These are phyloP conservation scores for Uropetala carovei DNA, from an alignment of 2,888 invertebrate species.

Conservation along the genomic window DNA sequence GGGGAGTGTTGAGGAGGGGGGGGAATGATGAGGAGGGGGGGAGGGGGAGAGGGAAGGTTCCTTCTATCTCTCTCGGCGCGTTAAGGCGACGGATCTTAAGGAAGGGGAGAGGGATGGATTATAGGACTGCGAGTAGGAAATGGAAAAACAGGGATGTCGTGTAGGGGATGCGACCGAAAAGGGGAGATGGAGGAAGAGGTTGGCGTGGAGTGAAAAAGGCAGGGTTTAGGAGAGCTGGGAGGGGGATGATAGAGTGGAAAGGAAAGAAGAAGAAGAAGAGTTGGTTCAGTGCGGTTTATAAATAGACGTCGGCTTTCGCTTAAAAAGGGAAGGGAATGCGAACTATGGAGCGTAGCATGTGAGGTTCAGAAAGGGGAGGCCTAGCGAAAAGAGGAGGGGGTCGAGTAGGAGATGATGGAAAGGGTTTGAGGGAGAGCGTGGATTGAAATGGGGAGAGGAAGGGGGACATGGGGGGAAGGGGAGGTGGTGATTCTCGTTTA, in stretches of 20 bases:
- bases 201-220: constrained; percentile 1
- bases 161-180: neutral
- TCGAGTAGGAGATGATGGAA: neutral
- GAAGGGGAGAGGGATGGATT: neutral
- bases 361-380: neutral
- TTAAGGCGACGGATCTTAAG: neutral
- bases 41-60: neutral
- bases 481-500: neutral
- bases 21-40: neutral
- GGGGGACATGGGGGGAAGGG: neutral
- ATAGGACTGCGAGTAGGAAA: neutral
- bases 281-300: neutral
- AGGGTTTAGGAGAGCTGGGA: neutral
- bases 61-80: neutral
- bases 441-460: neutral
- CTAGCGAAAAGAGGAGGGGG: neutral
- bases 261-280: neutral
- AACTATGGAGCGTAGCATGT: neutral
- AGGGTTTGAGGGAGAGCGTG: neutral
- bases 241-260: neutral
- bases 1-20: neutral
- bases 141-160: neutral
- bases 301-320: constrained; percentile 17
- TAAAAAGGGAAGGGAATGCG: constrained; percentile 20
- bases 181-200: neutral